Evolutionary conservation across 2,888 invertebrate genomes (phyloP).

Genomic region (Tipula confusa): DNA sequence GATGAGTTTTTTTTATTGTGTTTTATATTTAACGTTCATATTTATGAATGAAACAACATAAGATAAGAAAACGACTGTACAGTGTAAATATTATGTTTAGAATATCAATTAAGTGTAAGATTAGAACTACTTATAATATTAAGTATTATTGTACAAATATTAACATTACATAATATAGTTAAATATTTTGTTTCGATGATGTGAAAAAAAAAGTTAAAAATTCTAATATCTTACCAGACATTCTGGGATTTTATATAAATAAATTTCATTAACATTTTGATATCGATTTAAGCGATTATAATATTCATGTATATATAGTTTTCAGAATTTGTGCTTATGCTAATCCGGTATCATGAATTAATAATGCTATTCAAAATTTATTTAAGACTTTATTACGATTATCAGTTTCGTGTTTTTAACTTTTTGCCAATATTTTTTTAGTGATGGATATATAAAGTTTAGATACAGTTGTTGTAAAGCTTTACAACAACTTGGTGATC

Average conservation of each 20-base stretch:
- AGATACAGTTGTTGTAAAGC: not conserved
- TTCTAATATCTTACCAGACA: not conserved
- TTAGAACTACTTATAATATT: not conserved
- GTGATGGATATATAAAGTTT: no score
- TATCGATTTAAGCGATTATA: not conserved
- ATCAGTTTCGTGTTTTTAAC: no score
- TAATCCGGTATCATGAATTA: not conserved
- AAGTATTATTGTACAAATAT: not conserved
- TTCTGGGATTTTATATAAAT: not conserved
- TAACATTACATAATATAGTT: not conserved
- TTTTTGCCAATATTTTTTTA: no score
- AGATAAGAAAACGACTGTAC: not conserved
- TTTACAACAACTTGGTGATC: no score
- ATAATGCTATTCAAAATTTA: not conserved
- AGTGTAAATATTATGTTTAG: constrained; percentile 14
- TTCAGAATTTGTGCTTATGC: not conserved
- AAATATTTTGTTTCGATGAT: not conserved
- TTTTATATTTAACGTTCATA: not conserved
- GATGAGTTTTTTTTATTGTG: not conserved
- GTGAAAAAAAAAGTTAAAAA: not conserved
- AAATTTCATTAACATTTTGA: not conserved
- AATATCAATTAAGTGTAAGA: not conserved
- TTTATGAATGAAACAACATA: not conserved
- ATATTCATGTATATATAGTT: not conserved
- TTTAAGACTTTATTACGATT: not conserved